These are phyloP conservation scores for Leucania comma DNA, from an alignment of 2,888 invertebrate species.

Conservation along the genomic window DNA sequence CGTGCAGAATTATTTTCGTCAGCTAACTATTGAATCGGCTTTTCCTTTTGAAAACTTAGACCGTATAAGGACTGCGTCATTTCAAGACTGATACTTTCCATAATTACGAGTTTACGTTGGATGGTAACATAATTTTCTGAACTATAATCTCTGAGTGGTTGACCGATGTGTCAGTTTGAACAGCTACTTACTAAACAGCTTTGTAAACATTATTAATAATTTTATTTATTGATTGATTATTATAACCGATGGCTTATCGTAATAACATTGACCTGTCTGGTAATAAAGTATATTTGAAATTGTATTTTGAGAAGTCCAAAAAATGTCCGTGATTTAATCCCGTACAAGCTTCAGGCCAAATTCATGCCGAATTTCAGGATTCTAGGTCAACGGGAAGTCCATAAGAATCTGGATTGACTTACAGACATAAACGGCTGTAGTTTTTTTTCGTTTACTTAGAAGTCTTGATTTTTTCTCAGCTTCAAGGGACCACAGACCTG, in stretches of 20 bases:
- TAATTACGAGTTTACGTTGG: background rate
- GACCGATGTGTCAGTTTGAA: slow-evolving; percentile 10
- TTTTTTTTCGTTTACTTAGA: too few relatives aligned
- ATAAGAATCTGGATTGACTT: too few relatives aligned
- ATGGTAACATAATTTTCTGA: background rate
- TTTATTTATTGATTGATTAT: too few relatives aligned
- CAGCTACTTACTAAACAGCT: slow-evolving; percentile 19
- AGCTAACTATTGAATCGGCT: too few relatives aligned
- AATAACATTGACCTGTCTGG: background rate
- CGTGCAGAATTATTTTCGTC: too few relatives aligned
- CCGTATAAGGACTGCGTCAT: background rate
- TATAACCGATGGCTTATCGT: slow-evolving; percentile 31
- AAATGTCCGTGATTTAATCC: background rate
- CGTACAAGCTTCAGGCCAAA: too few relatives aligned
- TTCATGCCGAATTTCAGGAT: too few relatives aligned
- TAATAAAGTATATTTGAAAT: background rate
- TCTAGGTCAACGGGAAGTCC: too few relatives aligned
- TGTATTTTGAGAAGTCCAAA: background rate
- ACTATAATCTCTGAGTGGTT: slow-evolving; percentile 38
- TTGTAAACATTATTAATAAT: slow-evolving; percentile 40
- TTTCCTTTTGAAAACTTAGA: too few relatives aligned
- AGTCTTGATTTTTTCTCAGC: too few relatives aligned
- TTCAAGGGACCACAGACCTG: too few relatives aligned
- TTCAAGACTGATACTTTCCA: background rate
- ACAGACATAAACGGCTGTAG: too few relatives aligned